Conservation (phyloP, 2,888 invertebrate genomes). For the Drosophila anomalata region DNA sequence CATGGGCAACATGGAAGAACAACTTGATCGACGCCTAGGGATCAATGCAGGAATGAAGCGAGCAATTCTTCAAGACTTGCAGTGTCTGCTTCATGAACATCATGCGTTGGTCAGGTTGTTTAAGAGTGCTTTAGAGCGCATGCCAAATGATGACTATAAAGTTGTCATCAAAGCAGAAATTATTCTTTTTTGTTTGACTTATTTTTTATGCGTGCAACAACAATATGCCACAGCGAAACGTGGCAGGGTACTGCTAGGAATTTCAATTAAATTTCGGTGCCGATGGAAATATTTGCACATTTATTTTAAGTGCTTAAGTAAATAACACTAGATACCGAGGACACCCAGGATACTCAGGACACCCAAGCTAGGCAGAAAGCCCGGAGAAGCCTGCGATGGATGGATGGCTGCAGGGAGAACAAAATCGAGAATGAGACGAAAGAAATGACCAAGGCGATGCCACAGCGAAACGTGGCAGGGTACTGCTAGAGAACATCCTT, state of each 20-base stretch:
- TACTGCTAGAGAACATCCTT: too few species aligned
- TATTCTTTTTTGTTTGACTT: too few species aligned
- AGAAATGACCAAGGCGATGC: constrained; percentile 38
- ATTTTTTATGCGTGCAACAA: too few species aligned
- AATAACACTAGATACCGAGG: constrained; percentile 41
- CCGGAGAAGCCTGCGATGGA: constrained; percentile 62
- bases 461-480: constrained; percentile 32
- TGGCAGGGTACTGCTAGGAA: constrained; percentile 21
- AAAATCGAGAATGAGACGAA: constrained; percentile 15
- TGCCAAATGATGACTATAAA: too few species aligned
- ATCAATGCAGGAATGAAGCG: too few species aligned
- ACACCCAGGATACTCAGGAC: background rate
- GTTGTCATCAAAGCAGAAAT: too few species aligned
- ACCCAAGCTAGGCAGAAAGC: constrained; percentile 27
- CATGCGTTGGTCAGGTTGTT: too few species aligned
- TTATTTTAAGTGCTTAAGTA: constrained; percentile 41
- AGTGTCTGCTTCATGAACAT: too few species aligned
- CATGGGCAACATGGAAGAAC: too few species aligned
- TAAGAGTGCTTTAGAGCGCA: too few species aligned
- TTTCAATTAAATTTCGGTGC: constrained; percentile 54
- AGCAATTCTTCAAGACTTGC: too few species aligned
- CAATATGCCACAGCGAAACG: constrained; percentile 32
- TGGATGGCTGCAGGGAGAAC: constrained; percentile 49
- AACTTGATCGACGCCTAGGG: too few species aligned
- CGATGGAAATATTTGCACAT: constrained; percentile 34